phyloP scores from a whole-genome alignment of 2,113 vertebrate species.

The Dasypus novemcinctus region DNA sequence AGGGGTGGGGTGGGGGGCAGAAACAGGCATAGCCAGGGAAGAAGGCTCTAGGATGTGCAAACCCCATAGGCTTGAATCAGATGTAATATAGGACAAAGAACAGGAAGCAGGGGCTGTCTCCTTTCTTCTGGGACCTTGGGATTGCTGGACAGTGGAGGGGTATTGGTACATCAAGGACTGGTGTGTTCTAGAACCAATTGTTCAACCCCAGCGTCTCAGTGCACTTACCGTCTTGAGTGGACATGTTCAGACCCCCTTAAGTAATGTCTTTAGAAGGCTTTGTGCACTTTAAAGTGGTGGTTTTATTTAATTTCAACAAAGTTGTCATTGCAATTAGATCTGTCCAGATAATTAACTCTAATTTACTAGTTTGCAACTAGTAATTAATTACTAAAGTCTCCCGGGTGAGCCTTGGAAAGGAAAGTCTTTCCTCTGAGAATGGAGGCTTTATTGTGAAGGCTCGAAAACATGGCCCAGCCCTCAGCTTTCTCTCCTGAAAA shows the following conservation, averaged over 20 bases:
- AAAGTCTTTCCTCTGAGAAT: not conserved
- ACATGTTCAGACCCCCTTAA: not conserved
- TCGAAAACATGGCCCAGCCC: rapidly evolving
- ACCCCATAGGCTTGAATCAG: not conserved
- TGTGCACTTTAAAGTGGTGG: conserved; percentile 47
- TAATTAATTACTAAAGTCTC: conserved; percentile 62
- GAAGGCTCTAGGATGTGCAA: not conserved
- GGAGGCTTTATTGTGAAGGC: not conserved
- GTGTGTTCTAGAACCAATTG: not conserved
- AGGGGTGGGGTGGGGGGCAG: not conserved
- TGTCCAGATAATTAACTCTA: conserved; percentile 73
- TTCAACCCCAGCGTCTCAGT: not conserved
- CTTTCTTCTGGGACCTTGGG: not conserved
- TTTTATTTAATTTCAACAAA: conserved; percentile 72
- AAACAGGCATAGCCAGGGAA: not conserved
- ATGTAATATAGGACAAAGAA: not conserved
- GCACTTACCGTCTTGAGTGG: not conserved
- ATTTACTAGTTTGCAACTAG: conserved; percentile 64
- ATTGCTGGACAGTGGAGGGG: no score
- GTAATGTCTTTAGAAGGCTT: conserved; percentile 22
- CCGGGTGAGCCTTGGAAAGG: not conserved
- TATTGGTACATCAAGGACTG: no score
- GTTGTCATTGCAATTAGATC: conserved; percentile 66
- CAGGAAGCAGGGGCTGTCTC: not conserved
- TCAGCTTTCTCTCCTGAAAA: conserved; percentile 25